These are phyloP conservation scores for Melinaea menophilus DNA, from an alignment of 2,888 invertebrate species.

Conservation along the genomic window DNA sequence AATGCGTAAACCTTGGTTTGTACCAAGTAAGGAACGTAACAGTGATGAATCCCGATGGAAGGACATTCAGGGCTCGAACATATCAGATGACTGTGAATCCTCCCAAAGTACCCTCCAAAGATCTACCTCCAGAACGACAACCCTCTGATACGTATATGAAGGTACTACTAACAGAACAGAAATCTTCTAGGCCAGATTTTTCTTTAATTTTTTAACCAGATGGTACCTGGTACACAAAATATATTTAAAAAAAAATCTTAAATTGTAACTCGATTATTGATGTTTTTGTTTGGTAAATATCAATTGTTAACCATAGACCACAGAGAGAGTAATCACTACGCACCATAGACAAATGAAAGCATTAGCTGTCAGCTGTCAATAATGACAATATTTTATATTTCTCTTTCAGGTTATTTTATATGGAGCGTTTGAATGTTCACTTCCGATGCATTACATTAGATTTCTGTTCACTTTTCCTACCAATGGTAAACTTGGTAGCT, in stretches of 20 bases:
- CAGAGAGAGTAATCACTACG: no score
- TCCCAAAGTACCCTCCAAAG: conserved; percentile 46
- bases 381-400: not conserved
- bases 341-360: no score
- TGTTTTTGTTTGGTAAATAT: no score
- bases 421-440: conserved; percentile 83
- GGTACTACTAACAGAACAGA: conserved; percentile 2
- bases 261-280: no score
- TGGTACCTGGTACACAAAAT: no score
- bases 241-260: no score
- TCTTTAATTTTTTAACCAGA: no score
- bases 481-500: conserved; percentile 73
- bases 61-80: conserved; percentile 63
- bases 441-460: conserved; percentile 81
- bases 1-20: conserved; percentile 78
- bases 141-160: conserved; percentile 83
- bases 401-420: conserved; percentile 69
- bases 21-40: conserved; percentile 79
- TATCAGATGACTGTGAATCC: conserved; percentile 80
- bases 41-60: conserved; percentile 72
- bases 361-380: no score
- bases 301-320: no score
- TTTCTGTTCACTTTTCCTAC: conserved; percentile 82
- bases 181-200: no score
- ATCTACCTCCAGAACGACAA: conserved; percentile 73